Evolutionary conservation across 2,113 vertebrate genomes (phyloP).

Genomic region (Bubalus kerabau): DNA sequence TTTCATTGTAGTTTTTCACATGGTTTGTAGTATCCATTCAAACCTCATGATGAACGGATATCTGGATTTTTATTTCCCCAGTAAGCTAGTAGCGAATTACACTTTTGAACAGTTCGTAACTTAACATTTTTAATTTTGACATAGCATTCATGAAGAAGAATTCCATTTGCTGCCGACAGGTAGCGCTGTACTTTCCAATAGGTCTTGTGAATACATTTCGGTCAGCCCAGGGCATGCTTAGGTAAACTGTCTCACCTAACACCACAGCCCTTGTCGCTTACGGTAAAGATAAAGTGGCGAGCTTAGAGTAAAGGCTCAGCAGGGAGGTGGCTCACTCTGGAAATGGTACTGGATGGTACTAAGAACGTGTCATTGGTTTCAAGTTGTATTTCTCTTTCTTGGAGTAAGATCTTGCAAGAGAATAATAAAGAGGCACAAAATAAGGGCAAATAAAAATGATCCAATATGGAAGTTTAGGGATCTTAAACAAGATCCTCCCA

Average conservation of each 20-base stretch:
- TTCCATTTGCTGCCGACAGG: background rate
- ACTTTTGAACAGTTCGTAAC: background rate
- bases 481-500: background rate
- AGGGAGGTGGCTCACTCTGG: background rate
- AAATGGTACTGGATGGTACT: background rate
- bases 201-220: background rate
- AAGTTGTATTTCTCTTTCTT: background rate
- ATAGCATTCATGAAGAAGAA: background rate
- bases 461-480: background rate
- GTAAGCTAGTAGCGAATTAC: background rate
- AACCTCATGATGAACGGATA: background rate
- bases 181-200: background rate
- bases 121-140: background rate
- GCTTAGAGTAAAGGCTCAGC: background rate
- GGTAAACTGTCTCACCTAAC: background rate
- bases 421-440: background rate
- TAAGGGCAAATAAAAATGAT: background rate
- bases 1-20: slow-evolving; percentile 4
- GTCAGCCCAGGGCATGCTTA: background rate
- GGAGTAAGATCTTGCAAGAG: background rate
- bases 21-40: background rate
- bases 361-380: background rate
- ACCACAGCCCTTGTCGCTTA: background rate
- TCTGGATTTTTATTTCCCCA: background rate
- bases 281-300: background rate